Base-by-base conservation (phyloP, 2,113 vertebrate species). In the Ciconia boyciana region DNA sequence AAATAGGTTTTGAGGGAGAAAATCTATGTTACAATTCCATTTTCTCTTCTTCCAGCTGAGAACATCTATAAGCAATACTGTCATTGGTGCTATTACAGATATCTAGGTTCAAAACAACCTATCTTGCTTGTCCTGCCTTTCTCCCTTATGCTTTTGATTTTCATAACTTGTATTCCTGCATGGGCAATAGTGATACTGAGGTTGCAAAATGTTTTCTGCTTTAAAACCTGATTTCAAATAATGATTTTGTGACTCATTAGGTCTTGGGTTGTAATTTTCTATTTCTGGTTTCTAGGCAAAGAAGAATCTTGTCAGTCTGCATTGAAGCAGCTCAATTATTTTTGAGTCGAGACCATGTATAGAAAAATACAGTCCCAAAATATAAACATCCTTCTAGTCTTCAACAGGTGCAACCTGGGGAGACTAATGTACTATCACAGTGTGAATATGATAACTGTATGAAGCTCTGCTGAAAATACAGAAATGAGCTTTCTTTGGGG, bases 171-270 rank as follows among this genome's bases (percentile, higher is more conserved):
- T 52, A 70, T 76, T 91, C 17, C n/a, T 94, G 24, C 44, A 78
- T 44, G 24, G n/a, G 17, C 25, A 91, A 24, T 22, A 79, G 32
- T 49, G 55, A 46, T 82, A 69, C 21, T 71, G 68, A 51, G 24
- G 84, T n/a, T 94, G 60, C 52, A 87, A 82, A 77, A 75, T 60
- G 54, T 64, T 94, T 95, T 92, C 34, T 79, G 31, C 85, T 82
- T 70, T 74, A 78, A 80, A 89, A 80, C 10, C 15, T 66, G 43
- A 61, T 87, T 92, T 79, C 36, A 79, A 5, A 44, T 89, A 77
- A 79, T 51, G n/a, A 51, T 72, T 91, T 95, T 10, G 17, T 95
- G 87, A 96, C 75, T 96, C 78, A 91, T 86, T 90, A 92, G 21
- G 29, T 80, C 41, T 62, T 49, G 44, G 16, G 48, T 14, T 93